Evolutionary conservation across 1,140 invertebrate genomes (phyloP), one percentile per base, ranked within the genome.

Genomic region (Drosophila chauvacae): DNA sequence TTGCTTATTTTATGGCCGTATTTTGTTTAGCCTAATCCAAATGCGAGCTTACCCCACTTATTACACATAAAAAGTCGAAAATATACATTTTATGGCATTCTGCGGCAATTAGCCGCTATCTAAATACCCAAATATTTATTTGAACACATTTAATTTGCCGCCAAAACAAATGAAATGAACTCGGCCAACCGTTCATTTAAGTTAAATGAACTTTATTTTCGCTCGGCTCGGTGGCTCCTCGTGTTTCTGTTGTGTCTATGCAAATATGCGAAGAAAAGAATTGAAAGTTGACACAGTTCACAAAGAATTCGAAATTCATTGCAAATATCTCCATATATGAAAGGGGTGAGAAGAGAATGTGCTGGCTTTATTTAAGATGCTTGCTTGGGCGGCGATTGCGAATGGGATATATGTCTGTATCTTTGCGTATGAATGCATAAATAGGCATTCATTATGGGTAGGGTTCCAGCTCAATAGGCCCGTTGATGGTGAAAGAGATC

Each of bases 271-370:
- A 84, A 50, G 57, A 59, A 74, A 58, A 61, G 81, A 80, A 84
- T 85, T 84, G 81, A 84, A 84, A 85, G 81, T 84, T 80, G 81
- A 77, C 81, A 80, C 77, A 85, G 81, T 80, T 80, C 33, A 37
- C 55, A 70, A 80, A 80, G 64, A 84, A 73, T 83, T 63, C 39
- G 51, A 80, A 80, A 77, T 61, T 44, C 61, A 56, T 48, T 2
- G 71, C 71, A 7, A 73, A 45, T 18, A 50, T 50, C 26, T 50
- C 28, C 47, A 30, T 50, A 50, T 50, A 35, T 10, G 53, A 73
- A 62, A 55, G 57, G 35, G 9, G 51, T 55, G 53, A 55, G 53
- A 55, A n/a, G 66, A 59, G 69, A 62, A 71, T 60, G 60, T 74
- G 45, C 18, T 55, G 39, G 30, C 18, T 30, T 30, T 30, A 30